These are phyloP conservation scores for Parapsyche elsis DNA, from an alignment of 1,140 invertebrate species.

Conservation along the genomic window DNA sequence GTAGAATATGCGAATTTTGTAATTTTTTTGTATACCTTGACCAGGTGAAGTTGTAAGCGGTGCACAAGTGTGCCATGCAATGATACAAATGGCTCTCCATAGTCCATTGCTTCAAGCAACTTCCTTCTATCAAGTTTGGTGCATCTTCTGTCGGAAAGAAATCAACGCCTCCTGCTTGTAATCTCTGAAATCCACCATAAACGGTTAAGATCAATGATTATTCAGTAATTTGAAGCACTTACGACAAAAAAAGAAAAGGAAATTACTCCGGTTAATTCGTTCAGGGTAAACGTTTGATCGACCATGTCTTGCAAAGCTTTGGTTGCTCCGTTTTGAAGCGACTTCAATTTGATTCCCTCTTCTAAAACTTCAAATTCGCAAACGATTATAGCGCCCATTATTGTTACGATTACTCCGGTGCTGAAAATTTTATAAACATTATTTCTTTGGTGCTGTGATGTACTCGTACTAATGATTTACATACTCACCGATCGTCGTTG, in stretches of 20 bases:
- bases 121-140: conserved; percentile 82
- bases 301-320: conserved; percentile 52
- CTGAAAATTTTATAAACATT: conserved; percentile 37
- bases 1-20: not conserved
- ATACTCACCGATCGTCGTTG: conserved; percentile 59
- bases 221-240: not conserved
- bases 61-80: conserved; percentile 82
- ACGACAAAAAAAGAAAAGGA: not conserved
- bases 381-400: conserved; percentile 53
- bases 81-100: conserved; percentile 84
- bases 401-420: conserved; percentile 46
- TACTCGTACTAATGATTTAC: too few relatives aligned
- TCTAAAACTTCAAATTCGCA: conserved; percentile 47
- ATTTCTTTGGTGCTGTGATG: too few relatives aligned
- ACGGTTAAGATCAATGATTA: not conserved
- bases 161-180: conserved; percentile 82
- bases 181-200: conserved; percentile 66
- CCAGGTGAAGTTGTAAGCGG: conserved; percentile 86
- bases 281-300: conserved; percentile 38
- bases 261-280: conserved; percentile 42
- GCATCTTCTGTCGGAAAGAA: conserved; percentile 91
- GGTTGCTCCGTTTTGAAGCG: conserved; percentile 53
- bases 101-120: conserved; percentile 78
- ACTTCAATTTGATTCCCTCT: conserved; percentile 46
- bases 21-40: conserved; percentile 65